Percentiles rank a stretch among this genome's conserved stretches.
Conservation (phyloP, 2,888 invertebrate genomes). For the Zygothrica quintamaculata region DNA sequence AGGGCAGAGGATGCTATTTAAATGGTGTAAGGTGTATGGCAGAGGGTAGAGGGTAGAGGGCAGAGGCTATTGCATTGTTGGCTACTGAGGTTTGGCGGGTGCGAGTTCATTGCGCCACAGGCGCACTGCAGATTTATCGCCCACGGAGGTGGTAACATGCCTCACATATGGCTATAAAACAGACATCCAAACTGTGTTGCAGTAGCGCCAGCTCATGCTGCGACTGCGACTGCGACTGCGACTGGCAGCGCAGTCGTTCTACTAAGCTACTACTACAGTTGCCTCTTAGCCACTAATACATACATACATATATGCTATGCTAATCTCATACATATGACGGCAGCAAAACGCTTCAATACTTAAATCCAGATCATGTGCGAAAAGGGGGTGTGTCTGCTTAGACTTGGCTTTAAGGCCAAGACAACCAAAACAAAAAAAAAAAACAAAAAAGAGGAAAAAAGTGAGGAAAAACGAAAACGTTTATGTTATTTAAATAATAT, state of each 20-base stretch:
- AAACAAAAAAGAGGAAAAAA: neutral
- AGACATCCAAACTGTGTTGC: slow-evolving; percentile 64
- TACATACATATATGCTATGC: neutral
- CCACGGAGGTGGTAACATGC: slow-evolving; percentile 78
- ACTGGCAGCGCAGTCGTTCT: neutral
- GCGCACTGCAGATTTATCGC: slow-evolving; percentile 82
- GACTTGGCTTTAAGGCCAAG: neutral
- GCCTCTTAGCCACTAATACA: neutral
- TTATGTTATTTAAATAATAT: slow-evolving; percentile 10
- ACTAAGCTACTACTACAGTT: neutral
- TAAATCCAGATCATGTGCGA: neutral
- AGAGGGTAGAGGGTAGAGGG: slow-evolving; percentile 13
- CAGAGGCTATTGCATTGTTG: slow-evolving; percentile 22
- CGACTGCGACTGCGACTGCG: too few species aligned
- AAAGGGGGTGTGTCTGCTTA: slow-evolving; percentile 11
- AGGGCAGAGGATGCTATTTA: neutral
- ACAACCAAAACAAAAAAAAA: neutral
- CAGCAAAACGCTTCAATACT: neutral
- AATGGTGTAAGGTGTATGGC: too few species aligned
- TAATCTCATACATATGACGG: slow-evolving; percentile 53
- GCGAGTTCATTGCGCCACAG: slow-evolving; percentile 75
- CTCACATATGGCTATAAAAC: slow-evolving; percentile 64
- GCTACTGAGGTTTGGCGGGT: slow-evolving; percentile 16
- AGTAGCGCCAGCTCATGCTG: slow-evolving; percentile 74
- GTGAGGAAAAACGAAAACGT: too few species aligned